These are phyloP conservation scores for Lasioglossum oenotherae DNA, from an alignment of 2,888 invertebrate species.

Conservation along the genomic window DNA sequence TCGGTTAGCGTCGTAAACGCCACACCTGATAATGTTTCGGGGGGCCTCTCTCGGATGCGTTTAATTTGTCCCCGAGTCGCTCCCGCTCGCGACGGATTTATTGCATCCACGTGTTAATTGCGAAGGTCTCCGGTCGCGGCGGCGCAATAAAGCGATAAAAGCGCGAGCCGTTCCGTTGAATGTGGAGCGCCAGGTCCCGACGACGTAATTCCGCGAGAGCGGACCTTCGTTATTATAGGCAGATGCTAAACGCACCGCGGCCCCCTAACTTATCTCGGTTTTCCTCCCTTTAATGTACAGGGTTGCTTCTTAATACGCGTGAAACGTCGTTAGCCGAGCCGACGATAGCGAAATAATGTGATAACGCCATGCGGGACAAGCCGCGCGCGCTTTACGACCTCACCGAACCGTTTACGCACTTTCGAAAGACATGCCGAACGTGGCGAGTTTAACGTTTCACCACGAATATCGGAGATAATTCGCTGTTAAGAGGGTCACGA, in stretches of 20 bases:
- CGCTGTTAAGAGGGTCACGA: background rate
- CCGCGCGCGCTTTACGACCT: background rate
- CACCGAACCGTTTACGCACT: background rate
- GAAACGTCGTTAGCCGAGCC: background rate
- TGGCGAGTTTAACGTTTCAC: background rate
- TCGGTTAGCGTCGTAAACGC: constrained; percentile 7
- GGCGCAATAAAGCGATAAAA: constrained; percentile 62
- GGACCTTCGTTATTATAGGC: constrained; percentile 55
- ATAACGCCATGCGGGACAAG: background rate
- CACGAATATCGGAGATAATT: background rate
- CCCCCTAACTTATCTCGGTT: constrained; percentile 22
- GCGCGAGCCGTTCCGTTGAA: constrained; percentile 44
- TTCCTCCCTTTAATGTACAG: constrained; percentile 26
- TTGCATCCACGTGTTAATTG: constrained; percentile 63
- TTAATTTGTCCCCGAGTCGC: constrained; percentile 42
- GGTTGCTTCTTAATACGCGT: constrained; percentile 6
- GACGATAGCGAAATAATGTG: background rate
- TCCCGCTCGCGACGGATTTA: constrained; percentile 42
- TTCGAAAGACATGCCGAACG: background rate
- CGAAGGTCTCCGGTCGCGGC: constrained; percentile 11
- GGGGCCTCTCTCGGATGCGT: background rate
- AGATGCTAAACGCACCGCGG: constrained; percentile 61
- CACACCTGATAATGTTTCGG: constrained; percentile 34
- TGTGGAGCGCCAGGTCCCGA: constrained; percentile 24
- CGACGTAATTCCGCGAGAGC: constrained; percentile 39